Percentiles rank a stretch among this genome's conserved stretches.
Evolutionary conservation across 1,140 invertebrate genomes (phyloP).

Genomic region (Cephus cinctus): DNA sequence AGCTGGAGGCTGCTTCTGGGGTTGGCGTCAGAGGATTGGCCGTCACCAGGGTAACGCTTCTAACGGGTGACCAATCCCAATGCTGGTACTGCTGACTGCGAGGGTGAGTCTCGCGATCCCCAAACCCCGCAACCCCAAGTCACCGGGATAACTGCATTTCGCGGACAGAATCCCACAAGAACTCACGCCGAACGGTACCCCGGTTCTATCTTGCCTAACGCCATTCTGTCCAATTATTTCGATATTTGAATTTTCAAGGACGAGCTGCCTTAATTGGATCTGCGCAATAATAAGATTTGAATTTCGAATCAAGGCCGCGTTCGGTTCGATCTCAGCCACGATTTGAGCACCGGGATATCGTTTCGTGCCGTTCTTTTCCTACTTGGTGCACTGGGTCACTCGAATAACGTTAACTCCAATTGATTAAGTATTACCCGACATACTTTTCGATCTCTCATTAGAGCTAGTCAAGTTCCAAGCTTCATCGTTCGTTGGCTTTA

Average conservation of each 20-base stretch:
- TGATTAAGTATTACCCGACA: not conserved
- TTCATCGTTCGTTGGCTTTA: too few species aligned
- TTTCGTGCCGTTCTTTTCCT: not conserved
- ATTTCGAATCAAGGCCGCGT: constrained; percentile 39
- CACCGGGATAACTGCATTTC: constrained; percentile 55
- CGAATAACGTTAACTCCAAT: constrained; percentile 1
- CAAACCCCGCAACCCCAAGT: constrained; percentile 25
- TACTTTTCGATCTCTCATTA: too few species aligned
- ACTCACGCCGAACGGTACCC: constrained; percentile 51
- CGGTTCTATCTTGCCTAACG: constrained; percentile 26
- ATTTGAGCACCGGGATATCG: not conserved
- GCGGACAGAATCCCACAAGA: constrained; percentile 55
- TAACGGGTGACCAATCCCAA: constrained; percentile 38
- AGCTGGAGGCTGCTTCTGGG: constrained; percentile 20
- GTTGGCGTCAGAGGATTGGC: constrained; percentile 33
- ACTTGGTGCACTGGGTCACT: not conserved
- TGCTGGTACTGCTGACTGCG: too few species aligned
- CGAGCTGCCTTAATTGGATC: constrained; percentile 42
- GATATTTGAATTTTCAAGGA: constrained; percentile 49
- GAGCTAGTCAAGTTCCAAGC: too few species aligned
- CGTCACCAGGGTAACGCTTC: constrained; percentile 43
- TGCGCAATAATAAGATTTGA: constrained; percentile 47
- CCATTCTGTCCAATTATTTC: constrained; percentile 41
- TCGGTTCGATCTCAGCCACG: constrained; percentile 3
- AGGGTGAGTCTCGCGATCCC: constrained; percentile 1